These are phyloP conservation scores for Heptranchias perlo DNA, from an alignment of 2,113 vertebrate genomes.

Conservation along the genomic window DNA sequence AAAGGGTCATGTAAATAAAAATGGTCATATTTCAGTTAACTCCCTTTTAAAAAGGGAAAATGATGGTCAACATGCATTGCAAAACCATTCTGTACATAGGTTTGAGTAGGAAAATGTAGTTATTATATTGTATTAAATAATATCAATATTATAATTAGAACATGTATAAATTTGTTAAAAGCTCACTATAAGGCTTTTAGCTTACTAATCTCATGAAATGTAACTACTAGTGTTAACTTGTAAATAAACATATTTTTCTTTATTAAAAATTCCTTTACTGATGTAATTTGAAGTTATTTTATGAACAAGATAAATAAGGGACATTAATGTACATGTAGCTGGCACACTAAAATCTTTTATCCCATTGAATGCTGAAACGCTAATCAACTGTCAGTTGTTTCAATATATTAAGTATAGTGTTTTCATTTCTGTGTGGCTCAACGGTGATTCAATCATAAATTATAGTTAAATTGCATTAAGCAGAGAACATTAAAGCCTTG, in stretches of 20 bases:
- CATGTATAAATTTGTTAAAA: background rate
- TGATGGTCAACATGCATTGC: background rate
- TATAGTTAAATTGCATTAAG: background rate
- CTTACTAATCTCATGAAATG: background rate
- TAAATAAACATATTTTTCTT: background rate
- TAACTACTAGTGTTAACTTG: background rate
- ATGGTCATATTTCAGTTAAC: background rate
- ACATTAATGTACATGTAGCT: background rate
- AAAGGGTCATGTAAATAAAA: background rate
- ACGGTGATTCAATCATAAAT: background rate
- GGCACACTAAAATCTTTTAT: slow-evolving; percentile 14
- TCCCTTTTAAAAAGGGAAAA: background rate
- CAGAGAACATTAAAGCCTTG: background rate
- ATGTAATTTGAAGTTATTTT: background rate
- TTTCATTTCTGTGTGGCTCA: slow-evolving; percentile 2
- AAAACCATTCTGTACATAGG: background rate
- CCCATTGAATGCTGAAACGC: background rate
- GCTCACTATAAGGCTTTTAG: background rate
- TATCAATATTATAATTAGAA: background rate
- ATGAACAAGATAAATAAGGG: background rate
- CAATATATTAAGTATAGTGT: background rate
- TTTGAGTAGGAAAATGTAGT: background rate
- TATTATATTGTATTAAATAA: background rate
- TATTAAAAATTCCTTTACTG: background rate
- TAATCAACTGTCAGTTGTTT: background rate